These are phyloP conservation scores for Hydrochoerus hydrochaeris DNA, from an alignment of 2,113 vertebrate species.

Conservation along the genomic window DNA sequence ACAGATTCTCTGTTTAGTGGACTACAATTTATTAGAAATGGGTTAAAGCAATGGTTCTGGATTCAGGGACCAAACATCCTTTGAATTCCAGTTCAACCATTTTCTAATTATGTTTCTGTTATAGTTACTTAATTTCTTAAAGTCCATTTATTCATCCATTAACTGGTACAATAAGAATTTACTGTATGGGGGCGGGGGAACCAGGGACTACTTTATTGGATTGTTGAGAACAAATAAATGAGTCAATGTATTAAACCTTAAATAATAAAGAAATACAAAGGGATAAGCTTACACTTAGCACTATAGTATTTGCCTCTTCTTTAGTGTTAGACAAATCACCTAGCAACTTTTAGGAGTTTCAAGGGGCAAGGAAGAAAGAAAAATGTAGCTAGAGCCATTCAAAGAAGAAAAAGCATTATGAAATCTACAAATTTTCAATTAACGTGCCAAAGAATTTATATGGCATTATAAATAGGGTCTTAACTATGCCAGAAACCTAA, in stretches of 20 bases:
- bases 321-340: not conserved
- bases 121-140: not conserved
- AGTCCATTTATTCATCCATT: not conserved
- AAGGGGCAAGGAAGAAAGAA: not conserved
- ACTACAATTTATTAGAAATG: not conserved
- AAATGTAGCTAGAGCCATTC: not conserved
- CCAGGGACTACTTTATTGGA: not conserved
- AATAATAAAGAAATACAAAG: not conserved
- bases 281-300: not conserved
- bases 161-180: not conserved
- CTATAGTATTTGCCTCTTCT: not conserved
- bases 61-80: not conserved
- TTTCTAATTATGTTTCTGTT: not conserved
- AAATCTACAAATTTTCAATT: slow-evolving; percentile 21
- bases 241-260: not conserved
- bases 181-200: not conserved
- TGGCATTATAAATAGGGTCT: not conserved
- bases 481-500: not conserved
- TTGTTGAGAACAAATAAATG: not conserved
- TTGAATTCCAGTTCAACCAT: not conserved
- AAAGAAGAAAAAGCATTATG: not conserved
- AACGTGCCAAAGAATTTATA: not conserved
- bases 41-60: not conserved
- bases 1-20: not conserved
- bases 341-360: not conserved